These are phyloP conservation scores for Micropoecilia bifurca DNA, from an alignment of 2,797 vertebrate genomes.

Conservation along the genomic window DNA sequence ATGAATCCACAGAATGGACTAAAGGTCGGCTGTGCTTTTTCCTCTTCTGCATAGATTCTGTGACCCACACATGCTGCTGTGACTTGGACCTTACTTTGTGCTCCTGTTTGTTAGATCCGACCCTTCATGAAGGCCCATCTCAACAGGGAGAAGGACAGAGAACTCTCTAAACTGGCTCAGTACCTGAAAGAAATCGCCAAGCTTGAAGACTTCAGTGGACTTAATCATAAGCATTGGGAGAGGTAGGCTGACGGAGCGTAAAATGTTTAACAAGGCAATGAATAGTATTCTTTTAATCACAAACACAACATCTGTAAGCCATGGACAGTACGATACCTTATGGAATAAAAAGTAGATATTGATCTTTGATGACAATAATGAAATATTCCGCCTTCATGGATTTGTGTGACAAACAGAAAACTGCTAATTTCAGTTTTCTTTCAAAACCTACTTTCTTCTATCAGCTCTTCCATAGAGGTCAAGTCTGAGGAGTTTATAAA, in stretches of 20 bases:
- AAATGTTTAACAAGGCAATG: not conserved
- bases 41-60: not conserved
- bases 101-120: constrained; percentile 85
- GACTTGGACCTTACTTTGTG: not conserved
- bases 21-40: constrained; percentile 82
- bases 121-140: constrained; percentile 99
- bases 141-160: constrained; percentile 97
- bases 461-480: not conserved
- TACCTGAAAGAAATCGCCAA: constrained; percentile 99
- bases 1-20: constrained; percentile 99
- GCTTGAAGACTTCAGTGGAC: constrained; percentile 93
- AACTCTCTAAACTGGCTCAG: constrained; percentile 95
- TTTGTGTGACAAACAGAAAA: not conserved
- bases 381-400: not conserved
- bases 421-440: not conserved
- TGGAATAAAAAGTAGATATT: not conserved
- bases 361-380: too few species aligned
- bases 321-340: not conserved
- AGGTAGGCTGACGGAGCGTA: constrained; percentile 77
- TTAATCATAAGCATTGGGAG: constrained; percentile 99
- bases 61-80: not conserved
- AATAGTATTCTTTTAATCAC: not conserved
- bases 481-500: not conserved
- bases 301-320: not conserved
- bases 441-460: not conserved